Conservation (phyloP, 1,140 invertebrate genomes). For the Polypedilum pembai region DNA sequence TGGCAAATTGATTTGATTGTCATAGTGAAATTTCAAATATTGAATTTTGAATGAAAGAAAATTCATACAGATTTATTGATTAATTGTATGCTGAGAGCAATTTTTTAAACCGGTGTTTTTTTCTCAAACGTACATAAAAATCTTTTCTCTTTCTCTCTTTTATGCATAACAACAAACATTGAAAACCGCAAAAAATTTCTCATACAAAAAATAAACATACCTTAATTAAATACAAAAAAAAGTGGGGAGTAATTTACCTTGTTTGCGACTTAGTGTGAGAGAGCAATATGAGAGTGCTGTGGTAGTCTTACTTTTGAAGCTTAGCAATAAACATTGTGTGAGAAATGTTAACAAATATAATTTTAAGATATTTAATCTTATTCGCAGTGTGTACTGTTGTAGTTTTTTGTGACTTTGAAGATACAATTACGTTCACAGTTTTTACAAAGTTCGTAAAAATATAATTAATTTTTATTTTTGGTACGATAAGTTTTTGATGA, state of each 20-base stretch:
- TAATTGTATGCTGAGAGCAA: too few relatives aligned
- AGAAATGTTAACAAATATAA: background rate
- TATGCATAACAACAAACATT: too few relatives aligned
- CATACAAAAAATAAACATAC: background rate
- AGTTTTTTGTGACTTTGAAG: constrained; percentile 21
- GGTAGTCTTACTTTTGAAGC: background rate
- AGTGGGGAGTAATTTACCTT: background rate
- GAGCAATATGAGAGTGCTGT: background rate
- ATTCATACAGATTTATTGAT: too few relatives aligned
- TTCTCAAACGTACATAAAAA: too few relatives aligned
- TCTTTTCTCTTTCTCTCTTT: too few relatives aligned
- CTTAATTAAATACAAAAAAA: background rate
- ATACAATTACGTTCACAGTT: constrained; percentile 2
- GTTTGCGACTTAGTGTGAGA: background rate
- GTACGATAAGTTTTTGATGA: background rate
- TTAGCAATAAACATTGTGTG: background rate
- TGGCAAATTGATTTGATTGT: too few relatives aligned
- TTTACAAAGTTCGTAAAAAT: background rate
- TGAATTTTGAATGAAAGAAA: too few relatives aligned
- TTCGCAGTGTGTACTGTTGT: background rate
- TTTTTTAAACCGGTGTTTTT: too few relatives aligned
- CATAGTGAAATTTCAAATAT: too few relatives aligned
- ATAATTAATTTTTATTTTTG: background rate
- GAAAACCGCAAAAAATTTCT: too few relatives aligned
- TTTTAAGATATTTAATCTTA: background rate